phyloP scores from a whole-genome alignment of 2,797 vertebrate genomes.

The Amazonetta brasiliensis region DNA sequence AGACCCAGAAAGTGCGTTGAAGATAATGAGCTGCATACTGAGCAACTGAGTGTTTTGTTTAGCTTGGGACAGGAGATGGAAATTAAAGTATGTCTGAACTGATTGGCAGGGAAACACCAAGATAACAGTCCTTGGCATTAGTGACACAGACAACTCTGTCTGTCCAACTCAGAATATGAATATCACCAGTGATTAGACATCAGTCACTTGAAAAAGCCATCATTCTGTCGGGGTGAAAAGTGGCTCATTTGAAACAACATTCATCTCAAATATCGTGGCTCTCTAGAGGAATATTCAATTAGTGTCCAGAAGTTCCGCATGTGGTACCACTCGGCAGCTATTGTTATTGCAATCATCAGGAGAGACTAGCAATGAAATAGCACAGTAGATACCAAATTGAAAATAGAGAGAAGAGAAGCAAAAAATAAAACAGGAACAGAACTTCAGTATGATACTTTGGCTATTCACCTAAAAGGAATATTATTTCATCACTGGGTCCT shows the following conservation, averaged over 20 bases:
- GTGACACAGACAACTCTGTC: neutral
- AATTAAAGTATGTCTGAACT: neutral
- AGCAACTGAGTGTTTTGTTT: neutral
- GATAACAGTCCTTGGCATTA: neutral
- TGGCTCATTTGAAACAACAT: neutral
- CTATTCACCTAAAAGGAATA: neutral
- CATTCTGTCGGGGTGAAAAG: neutral
- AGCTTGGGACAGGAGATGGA: neutral
- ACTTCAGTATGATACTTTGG: neutral
- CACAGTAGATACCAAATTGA: neutral
- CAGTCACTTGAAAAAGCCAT: neutral
- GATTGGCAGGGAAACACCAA: neutral
- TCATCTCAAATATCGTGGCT: neutral
- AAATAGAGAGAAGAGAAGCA: neutral
- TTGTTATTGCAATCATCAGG: neutral
- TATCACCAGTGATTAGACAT: neutral
- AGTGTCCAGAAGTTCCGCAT: neutral
- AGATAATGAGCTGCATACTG: neutral
- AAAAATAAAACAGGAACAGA: neutral
- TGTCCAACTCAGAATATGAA: neutral
- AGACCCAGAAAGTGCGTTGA: neutral
- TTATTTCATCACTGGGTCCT: neutral
- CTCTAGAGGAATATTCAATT: neutral
- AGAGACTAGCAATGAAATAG: neutral
- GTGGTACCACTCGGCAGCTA: neutral